Evolutionary conservation across 2,888 invertebrate genomes (phyloP).

Genomic region (Nomada flava): DNA sequence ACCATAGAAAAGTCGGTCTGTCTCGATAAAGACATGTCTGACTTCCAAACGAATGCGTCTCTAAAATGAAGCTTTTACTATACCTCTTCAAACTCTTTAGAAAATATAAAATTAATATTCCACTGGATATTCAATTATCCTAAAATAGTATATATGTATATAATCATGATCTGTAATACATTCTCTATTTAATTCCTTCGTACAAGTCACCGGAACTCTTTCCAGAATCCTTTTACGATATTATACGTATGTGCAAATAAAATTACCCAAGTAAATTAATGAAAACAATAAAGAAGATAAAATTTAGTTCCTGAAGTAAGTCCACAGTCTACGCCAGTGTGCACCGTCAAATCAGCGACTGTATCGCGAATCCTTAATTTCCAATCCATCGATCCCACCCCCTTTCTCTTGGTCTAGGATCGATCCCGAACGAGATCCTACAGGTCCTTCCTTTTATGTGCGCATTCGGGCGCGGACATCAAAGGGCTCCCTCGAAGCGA

Average conservation of each 20-base stretch:
- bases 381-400: slow-evolving; percentile 64
- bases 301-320: neutral
- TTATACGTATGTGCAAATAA: no score
- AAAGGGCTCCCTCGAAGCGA: slow-evolving; percentile 80
- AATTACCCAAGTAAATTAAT: neutral
- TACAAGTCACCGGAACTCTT: no score
- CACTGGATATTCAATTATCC: no score
- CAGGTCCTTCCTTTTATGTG: slow-evolving; percentile 58
- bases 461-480: slow-evolving; percentile 79
- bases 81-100: neutral
- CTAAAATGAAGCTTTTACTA: neutral
- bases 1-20: slow-evolving; percentile 14
- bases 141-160: no score
- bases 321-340: neutral
- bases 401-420: slow-evolving; percentile 63
- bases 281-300: neutral
- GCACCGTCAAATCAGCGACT: slow-evolving; percentile 18
- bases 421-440: slow-evolving; percentile 62
- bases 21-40: slow-evolving; percentile 1
- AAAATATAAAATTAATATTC: neutral
- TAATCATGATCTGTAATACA: no score
- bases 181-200: no score
- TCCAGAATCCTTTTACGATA: no score
- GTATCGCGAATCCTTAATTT: slow-evolving; percentile 75
- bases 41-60: slow-evolving; percentile 2